Conservation (phyloP, 2,797 vertebrate genomes). For the Merluccius polli region DNA sequence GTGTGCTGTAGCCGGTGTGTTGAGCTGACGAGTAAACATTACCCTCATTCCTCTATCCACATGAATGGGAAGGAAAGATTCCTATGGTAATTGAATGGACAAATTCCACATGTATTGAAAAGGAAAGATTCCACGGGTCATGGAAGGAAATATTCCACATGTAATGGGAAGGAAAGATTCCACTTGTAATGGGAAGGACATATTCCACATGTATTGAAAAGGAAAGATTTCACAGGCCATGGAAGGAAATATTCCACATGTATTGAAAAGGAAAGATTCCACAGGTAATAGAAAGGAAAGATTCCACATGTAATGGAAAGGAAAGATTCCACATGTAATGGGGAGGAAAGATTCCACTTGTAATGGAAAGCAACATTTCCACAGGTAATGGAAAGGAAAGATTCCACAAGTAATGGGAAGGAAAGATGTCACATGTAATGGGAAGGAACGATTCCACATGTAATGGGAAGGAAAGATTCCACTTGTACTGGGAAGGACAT, state of each 20-base stretch:
- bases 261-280: no score
- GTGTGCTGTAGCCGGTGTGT: conserved; percentile 30
- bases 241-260: no score
- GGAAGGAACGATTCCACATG: no score
- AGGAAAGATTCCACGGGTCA: background rate
- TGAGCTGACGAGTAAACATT: background rate
- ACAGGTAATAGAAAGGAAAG: no score
- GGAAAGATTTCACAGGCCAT: no score
- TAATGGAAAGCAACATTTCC: no score
- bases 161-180: no score
- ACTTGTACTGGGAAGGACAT: no score
- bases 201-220: no score
- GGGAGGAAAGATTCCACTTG: background rate
- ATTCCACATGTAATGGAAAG: no score
- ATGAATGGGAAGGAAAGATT: background rate
- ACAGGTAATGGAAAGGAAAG: background rate
- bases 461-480: no score
- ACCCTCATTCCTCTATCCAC: background rate
- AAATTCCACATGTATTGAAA: background rate
- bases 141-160: background rate
- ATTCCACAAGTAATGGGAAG: background rate
- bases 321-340: background rate
- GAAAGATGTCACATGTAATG: background rate
- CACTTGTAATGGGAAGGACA: no score
- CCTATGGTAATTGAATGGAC: background rate